Conservation (phyloP, 2,797 vertebrate species). For the Pogonophryne albipinna region DNA sequence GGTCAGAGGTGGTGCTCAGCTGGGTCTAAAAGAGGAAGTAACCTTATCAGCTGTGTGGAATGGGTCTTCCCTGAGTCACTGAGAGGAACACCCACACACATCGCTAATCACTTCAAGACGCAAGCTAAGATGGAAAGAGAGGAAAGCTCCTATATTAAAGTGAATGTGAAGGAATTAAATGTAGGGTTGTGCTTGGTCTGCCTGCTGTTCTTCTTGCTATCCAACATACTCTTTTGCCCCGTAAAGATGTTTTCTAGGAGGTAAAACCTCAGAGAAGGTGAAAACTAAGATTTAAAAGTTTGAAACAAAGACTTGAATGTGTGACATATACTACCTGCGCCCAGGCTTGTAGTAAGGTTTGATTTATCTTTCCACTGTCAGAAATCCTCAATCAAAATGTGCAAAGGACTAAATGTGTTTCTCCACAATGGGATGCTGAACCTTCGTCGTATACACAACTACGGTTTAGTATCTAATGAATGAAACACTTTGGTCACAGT, state of each 20-base stretch:
- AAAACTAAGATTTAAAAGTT: neutral
- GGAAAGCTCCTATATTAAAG: constrained; percentile 17
- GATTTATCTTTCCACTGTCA: constrained; percentile 11
- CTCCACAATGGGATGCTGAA: neutral
- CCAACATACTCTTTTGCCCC: neutral
- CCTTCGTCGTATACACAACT: neutral
- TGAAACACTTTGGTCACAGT: too few species aligned
- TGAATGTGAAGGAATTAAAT: constrained; percentile 23
- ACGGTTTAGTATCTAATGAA: too few species aligned
- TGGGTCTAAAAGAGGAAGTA: constrained; percentile 75
- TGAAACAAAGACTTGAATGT: constrained; percentile 15
- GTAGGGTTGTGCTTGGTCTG: neutral
- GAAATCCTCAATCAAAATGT: constrained; percentile 29
- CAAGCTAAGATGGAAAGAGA: constrained; percentile 9
- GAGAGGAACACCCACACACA: constrained; percentile 62
- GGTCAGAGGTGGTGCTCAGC: constrained; percentile 70
- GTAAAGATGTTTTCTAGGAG: constrained; percentile 12
- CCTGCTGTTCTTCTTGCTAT: constrained; percentile 1
- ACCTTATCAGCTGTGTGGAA: constrained; percentile 73
- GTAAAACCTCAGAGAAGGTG: constrained; percentile 1
- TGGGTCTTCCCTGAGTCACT: constrained; percentile 33
- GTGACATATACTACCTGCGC: neutral
- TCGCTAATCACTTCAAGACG: constrained; percentile 44
- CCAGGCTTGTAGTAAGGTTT: constrained; percentile 3
- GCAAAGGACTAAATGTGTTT: constrained; percentile 42